Conservation (phyloP, 2,797 vertebrate genomes). For the Acanthiza pusilla region DNA sequence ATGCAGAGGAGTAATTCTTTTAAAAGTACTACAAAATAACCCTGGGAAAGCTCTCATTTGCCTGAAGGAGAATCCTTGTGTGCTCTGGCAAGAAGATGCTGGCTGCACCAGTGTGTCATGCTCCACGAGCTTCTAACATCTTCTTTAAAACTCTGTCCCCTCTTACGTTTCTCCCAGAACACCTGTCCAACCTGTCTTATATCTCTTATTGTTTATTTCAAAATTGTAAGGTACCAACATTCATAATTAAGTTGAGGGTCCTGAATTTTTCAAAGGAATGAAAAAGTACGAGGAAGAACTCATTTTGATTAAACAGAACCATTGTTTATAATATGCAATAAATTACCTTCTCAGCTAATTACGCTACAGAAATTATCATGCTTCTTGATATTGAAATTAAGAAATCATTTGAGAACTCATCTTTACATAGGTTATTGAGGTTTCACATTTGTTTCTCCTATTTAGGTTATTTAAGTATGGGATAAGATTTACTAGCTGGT, state of each 20-base stretch:
- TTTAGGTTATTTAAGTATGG: slow-evolving; percentile 54
- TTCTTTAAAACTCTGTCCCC: neutral
- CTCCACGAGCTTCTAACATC: neutral
- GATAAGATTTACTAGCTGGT: slow-evolving; percentile 44
- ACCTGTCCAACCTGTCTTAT: neutral
- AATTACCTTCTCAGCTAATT: slow-evolving; percentile 67
- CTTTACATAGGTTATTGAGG: slow-evolving; percentile 57
- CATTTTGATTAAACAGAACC: slow-evolving; percentile 42
- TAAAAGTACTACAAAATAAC: neutral
- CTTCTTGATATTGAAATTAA: slow-evolving; percentile 65
- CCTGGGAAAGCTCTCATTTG: neutral
- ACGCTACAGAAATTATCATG: slow-evolving; percentile 41
- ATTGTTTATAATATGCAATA: slow-evolving; percentile 58
- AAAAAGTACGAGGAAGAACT: slow-evolving; percentile 47
- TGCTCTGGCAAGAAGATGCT: neutral
- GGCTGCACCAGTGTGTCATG: neutral
- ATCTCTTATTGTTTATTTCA: slow-evolving; percentile 37
- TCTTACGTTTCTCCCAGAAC: neutral
- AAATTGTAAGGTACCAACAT: slow-evolving; percentile 23
- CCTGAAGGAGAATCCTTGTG: neutral
- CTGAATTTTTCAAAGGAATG: slow-evolving; percentile 55
- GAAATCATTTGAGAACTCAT: slow-evolving; percentile 63
- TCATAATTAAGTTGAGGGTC: slow-evolving; percentile 42
- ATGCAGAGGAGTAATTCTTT: neutral
- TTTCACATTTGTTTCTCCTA: slow-evolving; percentile 71